phyloP scores from a whole-genome alignment of 30 jellyfish, hydroid and myxozoan species.

The Aurelia sp. region DNA sequence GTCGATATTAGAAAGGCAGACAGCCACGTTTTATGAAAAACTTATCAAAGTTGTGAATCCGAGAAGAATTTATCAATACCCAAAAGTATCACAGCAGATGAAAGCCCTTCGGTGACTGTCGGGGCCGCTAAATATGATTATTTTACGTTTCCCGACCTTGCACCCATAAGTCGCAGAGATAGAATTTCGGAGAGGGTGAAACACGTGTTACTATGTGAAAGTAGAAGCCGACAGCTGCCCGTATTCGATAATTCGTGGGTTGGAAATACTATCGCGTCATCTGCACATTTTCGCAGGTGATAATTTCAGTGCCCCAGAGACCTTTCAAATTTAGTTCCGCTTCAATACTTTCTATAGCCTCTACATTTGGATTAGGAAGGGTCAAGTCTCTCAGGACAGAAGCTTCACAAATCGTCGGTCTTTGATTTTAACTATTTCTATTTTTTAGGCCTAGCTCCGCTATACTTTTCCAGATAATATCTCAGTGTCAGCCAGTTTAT shows the following conservation, averaged over 20 bases:
- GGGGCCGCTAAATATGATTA: neutral
- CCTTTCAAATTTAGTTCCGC: neutral
- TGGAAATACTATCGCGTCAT: constrained; percentile 27
- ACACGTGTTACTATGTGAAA: constrained; percentile 35
- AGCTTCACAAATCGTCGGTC: no score
- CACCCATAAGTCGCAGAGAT: constrained; percentile 8
- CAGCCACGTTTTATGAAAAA: constrained; percentile 9
- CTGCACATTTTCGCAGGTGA: constrained; percentile 50
- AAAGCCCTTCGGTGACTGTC: neutral
- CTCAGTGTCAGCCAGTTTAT: no score
- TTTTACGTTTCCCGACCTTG: neutral
- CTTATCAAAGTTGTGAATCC: no score
- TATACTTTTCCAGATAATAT: no score
- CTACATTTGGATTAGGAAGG: no score
- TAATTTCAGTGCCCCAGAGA: constrained; percentile 16
- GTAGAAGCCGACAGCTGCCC: constrained; percentile 48
- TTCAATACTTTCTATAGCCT: no score
- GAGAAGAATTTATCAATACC: no score
- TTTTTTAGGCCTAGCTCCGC: no score
- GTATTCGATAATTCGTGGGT: neutral
- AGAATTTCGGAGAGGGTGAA: neutral
- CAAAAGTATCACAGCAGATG: neutral
- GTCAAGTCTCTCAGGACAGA: no score
- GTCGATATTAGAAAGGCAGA: constrained; percentile 18
- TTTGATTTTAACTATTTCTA: no score